These are phyloP conservation scores for Laodelphax striatellus DNA, from an alignment of 1,140 invertebrate species.

Conservation along the genomic window DNA sequence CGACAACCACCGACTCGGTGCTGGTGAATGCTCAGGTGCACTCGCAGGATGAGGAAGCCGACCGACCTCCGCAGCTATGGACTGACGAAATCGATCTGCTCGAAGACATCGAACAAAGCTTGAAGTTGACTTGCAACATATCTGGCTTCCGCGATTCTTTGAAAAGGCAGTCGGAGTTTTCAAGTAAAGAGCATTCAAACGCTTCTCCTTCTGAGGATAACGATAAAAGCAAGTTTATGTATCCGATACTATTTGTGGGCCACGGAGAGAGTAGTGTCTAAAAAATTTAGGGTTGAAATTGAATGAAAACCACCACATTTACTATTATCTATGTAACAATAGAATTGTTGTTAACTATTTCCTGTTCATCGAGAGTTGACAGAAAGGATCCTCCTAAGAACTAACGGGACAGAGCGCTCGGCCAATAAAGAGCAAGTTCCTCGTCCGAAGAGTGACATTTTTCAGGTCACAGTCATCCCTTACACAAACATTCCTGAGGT, in stretches of 20 bases:
- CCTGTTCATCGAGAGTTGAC: no score
- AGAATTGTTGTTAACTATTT: no score
- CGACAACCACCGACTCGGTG: constrained; percentile 18
- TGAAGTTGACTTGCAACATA: constrained; percentile 1
- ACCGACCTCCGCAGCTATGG: constrained; percentile 7
- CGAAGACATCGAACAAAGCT: constrained; percentile 19
- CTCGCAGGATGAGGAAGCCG: not conserved
- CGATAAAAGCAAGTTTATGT: constrained; percentile 14
- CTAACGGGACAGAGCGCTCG: no score
- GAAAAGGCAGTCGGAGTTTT: not conserved
- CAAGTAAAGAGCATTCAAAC: not conserved
- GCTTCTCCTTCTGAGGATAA: not conserved
- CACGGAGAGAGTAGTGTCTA: constrained; percentile 21
- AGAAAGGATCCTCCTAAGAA: no score
- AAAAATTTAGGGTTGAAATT: no score
- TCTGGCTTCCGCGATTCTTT: not conserved
- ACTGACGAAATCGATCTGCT: constrained; percentile 15
- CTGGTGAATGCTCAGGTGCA: constrained; percentile 22
- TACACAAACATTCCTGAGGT: no score
- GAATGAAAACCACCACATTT: no score
- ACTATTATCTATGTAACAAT: no score
- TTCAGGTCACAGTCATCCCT: no score
- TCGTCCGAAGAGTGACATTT: no score
- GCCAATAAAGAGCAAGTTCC: no score
- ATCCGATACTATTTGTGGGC: constrained; percentile 18